Percentiles rank a stretch among this genome's conserved stretches.
Conservation (phyloP, 2,888 invertebrate genomes). For the Acleris emargana region DNA sequence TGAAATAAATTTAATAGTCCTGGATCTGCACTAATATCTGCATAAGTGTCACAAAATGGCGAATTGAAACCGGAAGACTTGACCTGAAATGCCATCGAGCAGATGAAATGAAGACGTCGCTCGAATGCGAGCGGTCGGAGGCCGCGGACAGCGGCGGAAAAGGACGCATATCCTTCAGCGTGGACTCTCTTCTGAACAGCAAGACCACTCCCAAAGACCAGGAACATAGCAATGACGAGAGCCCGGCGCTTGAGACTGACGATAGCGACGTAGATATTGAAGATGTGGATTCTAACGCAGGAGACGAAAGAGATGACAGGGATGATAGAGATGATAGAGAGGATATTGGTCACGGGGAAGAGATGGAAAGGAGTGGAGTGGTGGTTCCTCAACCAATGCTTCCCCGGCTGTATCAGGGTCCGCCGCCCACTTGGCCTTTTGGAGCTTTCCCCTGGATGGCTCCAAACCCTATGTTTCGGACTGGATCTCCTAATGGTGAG, state of each 20-base stretch:
- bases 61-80: conserved; percentile 40
- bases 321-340: conserved; percentile 61
- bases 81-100: conserved; percentile 66
- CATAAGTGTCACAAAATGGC: conserved; percentile 37
- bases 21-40: too few relatives aligned
- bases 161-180: conserved; percentile 89
- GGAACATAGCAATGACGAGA: conserved; percentile 69
- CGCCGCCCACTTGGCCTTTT: conserved; percentile 84
- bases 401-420: conserved; percentile 83
- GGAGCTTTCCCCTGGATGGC: conserved; percentile 87
- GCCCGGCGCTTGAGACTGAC: conserved; percentile 67
- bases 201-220: conserved; percentile 60
- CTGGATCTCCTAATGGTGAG: conserved; percentile 85
- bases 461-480: conserved; percentile 84
- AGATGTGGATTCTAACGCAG: conserved; percentile 71
- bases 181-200: conserved; percentile 85
- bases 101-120: conserved; percentile 82
- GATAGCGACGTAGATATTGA: conserved; percentile 81
- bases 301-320: conserved; percentile 72
- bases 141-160: conserved; percentile 81
- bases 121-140: conserved; percentile 79
- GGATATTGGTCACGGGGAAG: conserved; percentile 59
- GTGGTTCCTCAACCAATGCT: conserved; percentile 87
- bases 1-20: too few relatives aligned
- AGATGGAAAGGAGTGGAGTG: conserved; percentile 80